Evolutionary conservation across 1,140 invertebrate genomes (phyloP).

Genomic region (Grapholita molesta): DNA sequence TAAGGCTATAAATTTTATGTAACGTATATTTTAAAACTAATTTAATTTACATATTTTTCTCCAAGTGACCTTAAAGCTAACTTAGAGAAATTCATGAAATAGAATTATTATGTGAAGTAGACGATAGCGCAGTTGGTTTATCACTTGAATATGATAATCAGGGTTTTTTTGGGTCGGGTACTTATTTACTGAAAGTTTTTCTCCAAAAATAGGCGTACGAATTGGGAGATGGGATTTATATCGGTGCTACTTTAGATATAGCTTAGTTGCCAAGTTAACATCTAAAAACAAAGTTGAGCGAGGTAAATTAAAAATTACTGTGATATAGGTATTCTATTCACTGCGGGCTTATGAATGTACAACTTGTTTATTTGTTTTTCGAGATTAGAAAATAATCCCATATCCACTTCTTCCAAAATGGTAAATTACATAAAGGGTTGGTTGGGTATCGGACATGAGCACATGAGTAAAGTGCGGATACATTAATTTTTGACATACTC

Average conservation of each 20-base stretch:
- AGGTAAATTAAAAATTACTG: not conserved
- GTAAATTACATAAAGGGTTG: too few relatives aligned
- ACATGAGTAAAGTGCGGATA: too few relatives aligned
- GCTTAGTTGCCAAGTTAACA: not conserved
- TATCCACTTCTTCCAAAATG: too few relatives aligned
- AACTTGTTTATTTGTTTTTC: too few relatives aligned
- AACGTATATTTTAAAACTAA: too few relatives aligned
- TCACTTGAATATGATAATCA: slow-evolving; percentile 3
- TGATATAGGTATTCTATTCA: too few relatives aligned
- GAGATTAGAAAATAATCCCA: too few relatives aligned
- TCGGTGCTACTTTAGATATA: not conserved
- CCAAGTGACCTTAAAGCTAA: not conserved
- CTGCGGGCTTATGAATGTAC: too few relatives aligned
- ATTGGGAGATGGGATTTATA: not conserved
- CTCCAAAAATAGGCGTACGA: not conserved
- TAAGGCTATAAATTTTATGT: too few relatives aligned
- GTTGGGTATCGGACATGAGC: too few relatives aligned
- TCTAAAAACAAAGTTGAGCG: not conserved
- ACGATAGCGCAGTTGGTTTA: not conserved
- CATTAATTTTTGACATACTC: too few relatives aligned
- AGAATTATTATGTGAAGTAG: slow-evolving; percentile 1
- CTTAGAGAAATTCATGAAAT: not conserved
- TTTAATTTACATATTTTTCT: not conserved
- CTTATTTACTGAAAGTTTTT: not conserved
- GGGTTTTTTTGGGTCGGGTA: not conserved